These are phyloP conservation scores for Smittia sp. DNA, from an alignment of 2,888 invertebrate species.

Conservation along the genomic window DNA sequence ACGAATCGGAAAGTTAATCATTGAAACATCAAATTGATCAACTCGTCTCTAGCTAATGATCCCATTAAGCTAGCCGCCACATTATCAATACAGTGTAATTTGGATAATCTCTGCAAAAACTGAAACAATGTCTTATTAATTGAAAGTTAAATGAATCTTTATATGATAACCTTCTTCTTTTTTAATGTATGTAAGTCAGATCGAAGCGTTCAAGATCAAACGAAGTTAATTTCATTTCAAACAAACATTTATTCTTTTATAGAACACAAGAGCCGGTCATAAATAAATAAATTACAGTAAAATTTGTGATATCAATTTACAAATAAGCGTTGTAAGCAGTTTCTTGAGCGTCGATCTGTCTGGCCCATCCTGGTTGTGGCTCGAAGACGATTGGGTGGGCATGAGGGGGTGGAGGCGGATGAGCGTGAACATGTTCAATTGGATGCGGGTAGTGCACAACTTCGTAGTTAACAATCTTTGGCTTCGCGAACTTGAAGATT, in stretches of 20 bases:
- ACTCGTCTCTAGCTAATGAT: no score
- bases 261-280: conserved; percentile 24
- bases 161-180: no score
- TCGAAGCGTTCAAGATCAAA: no score
- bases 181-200: no score
- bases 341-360: conserved; percentile 60
- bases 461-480: conserved; percentile 82
- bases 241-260: not conserved
- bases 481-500: conserved; percentile 83
- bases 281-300: conserved; percentile 29
- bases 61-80: no score
- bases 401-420: conserved; percentile 48
- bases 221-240: not conserved
- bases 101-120: no score
- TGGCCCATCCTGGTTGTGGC: conserved; percentile 63
- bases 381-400: conserved; percentile 48
- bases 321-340: conserved; percentile 60
- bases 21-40: no score
- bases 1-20: no score
- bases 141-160: no score
- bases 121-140: no score
- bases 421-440: conserved; percentile 57
- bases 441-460: conserved; percentile 78
- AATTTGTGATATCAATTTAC: conserved; percentile 26
- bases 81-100: no score